Evolutionary conservation across 2,888 invertebrate species (phyloP), one percentile per base, ranked within the genome.

Genomic region (Palloptera scutellata): DNA sequence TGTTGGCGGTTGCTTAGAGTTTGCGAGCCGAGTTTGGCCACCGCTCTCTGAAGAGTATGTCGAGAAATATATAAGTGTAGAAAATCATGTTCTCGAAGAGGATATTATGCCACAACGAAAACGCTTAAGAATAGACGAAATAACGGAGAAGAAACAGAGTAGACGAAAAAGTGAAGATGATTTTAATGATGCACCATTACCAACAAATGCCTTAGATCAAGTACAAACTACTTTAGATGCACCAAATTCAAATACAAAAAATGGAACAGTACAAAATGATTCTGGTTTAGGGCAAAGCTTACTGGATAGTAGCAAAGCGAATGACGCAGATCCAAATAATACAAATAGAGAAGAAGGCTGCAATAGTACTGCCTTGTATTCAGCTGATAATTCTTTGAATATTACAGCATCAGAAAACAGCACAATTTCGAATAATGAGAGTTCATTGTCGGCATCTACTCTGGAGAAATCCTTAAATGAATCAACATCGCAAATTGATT

Each of bases 61-160:
- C 5, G 72, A 79, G 10, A 78, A 80, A 45, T 83, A 80, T 65
- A 75, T 84, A 53, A 74, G 74, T 53, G 71, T 84, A 57, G 84
- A 84, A 61, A 81, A 84, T 72, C 61, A 57, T 64, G 69, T 67
- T 8, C 54, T 74, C 15, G 68, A 64, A 53, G 48, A 58, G 60
- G 70, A 68, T 40, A 45, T 58, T 0, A 55, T 61, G 48, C 12
- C 55, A 6, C 41, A 51, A 1, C 20, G 66, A 11, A 59, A 70
- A 67, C 53, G 30, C n/a, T 15, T 52, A 43, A 54, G 61, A 60
- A 48, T 63, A 12, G 43, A 65, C n/a, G 1, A 60, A 42, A 13
- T 19, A 15, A 20, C 30, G 30, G 6, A 6, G 30, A 30, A 30
- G 30, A 30, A 30, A 6, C 30, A 30, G 2, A 30, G 30, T 30